Evolutionary conservation across 2,888 invertebrate species (phyloP).

Genomic region (Argyresthia goedartella): DNA sequence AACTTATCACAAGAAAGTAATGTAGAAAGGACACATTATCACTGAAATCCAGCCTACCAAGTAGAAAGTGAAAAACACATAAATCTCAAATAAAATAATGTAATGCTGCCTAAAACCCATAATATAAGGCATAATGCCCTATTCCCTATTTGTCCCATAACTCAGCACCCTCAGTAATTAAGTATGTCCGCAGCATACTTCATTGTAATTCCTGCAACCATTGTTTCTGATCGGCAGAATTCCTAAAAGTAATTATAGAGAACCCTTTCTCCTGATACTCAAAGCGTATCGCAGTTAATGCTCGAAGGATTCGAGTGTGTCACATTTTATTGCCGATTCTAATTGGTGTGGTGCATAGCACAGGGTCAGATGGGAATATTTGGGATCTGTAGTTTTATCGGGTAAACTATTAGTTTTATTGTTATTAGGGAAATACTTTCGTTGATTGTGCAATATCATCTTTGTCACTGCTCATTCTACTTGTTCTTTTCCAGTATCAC

Average conservation of each 20-base stretch:
- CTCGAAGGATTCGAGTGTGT: slow-evolving; percentile 12
- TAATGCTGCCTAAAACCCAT: too few species aligned
- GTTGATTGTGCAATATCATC: slow-evolving; percentile 12
- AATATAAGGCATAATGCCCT: not conserved
- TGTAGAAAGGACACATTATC: not conserved
- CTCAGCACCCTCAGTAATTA: slow-evolving; percentile 2
- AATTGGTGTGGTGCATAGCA: slow-evolving; percentile 13
- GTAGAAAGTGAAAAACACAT: not conserved
- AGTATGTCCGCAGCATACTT: slow-evolving; percentile 3
- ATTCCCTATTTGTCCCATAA: slow-evolving; percentile 1
- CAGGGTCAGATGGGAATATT: slow-evolving; percentile 2
- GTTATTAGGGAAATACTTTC: slow-evolving; percentile 11
- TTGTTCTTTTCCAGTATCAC: too few species aligned
- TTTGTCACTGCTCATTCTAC: too few species aligned
- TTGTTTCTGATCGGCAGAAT: slow-evolving; percentile 34
- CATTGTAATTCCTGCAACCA: slow-evolving; percentile 26
- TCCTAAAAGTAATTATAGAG: slow-evolving; percentile 34
- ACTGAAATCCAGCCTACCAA: not conserved
- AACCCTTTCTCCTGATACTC: slow-evolving; percentile 23
- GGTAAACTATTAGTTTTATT: too few species aligned
- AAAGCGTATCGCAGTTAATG: slow-evolving; percentile 6
- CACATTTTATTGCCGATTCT: slow-evolving; percentile 15
- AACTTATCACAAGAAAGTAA: too few species aligned
- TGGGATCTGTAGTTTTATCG: too few species aligned
- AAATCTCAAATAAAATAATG: not conserved